Percentiles rank a stretch among this genome's conserved stretches.
These are phyloP conservation scores for Molorchus minor DNA, from an alignment of 2,888 invertebrate species.

Conservation along the genomic window DNA sequence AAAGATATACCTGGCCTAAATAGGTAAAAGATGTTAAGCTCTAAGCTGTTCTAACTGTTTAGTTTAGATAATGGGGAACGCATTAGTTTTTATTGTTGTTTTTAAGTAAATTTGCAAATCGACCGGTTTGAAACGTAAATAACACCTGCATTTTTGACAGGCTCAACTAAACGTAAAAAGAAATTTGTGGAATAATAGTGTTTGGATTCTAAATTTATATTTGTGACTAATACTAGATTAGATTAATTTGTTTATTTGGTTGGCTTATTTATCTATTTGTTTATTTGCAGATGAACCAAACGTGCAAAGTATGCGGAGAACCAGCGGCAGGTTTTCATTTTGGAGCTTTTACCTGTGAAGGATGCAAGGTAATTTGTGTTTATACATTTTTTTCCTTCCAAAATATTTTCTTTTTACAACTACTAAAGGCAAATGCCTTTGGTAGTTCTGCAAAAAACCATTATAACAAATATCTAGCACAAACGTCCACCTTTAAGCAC, in stretches of 20 bases:
- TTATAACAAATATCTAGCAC: too few relatives aligned
- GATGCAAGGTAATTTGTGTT: slow-evolving; percentile 83
- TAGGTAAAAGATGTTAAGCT: slow-evolving; percentile 35
- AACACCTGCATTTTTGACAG: too few relatives aligned
- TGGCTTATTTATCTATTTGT: too few relatives aligned
- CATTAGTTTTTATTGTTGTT: slow-evolving; percentile 7
- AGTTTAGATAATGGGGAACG: slow-evolving; percentile 1
- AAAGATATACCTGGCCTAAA: slow-evolving; percentile 50
- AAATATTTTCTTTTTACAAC: background rate
- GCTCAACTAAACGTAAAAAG: too few relatives aligned
- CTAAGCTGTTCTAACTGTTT: too few relatives aligned
- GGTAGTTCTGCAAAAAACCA: background rate
- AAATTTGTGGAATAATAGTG: too few relatives aligned
- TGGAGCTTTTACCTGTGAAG: slow-evolving; percentile 95
- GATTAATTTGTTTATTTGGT: too few relatives aligned
- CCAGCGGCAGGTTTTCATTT: slow-evolving; percentile 96
- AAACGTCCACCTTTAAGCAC: too few relatives aligned
- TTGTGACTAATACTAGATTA: too few relatives aligned
- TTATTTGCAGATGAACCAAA: slow-evolving; percentile 88
- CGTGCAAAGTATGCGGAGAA: slow-evolving; percentile 95
- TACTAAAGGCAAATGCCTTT: background rate
- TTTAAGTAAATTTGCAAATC: slow-evolving; percentile 10
- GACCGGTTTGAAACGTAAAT: slow-evolving; percentile 7
- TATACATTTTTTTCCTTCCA: background rate
- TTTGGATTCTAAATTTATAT: too few relatives aligned